phyloP scores from a whole-genome alignment of 30 jellyfish, hydroid and myxozoan species.

The Sanderia malayensis region DNA sequence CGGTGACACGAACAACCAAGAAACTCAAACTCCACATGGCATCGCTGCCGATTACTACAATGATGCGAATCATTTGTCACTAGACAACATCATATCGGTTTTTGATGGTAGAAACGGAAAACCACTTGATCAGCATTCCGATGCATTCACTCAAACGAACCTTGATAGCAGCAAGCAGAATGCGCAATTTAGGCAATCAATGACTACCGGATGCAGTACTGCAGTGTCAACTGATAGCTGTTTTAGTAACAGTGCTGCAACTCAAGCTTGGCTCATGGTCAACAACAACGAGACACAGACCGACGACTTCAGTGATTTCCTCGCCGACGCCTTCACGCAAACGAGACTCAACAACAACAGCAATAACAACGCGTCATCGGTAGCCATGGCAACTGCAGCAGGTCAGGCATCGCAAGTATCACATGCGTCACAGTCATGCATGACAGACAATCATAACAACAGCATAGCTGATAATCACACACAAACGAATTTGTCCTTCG shows the following conservation, averaged over 20 bases:
- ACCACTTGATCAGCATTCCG: conserved; percentile 39
- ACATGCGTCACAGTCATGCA: conserved; percentile 11
- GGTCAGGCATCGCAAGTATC: conserved; percentile 28
- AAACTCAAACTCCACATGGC: conserved; percentile 34
- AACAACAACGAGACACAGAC: conserved; percentile 39
- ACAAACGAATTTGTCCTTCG: conserved; percentile 54
- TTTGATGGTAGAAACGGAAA: conserved; percentile 36
- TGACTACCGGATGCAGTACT: background rate
- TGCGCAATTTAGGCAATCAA: no score
- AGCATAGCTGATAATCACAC: conserved; percentile 54
- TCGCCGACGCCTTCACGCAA: conserved; percentile 11
- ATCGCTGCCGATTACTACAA: background rate
- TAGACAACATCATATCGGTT: no score
- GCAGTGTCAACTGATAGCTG: background rate
- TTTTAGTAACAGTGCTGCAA: background rate
- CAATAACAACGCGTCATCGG: no score
- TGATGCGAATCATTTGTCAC: background rate
- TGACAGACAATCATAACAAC: background rate
- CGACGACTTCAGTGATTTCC: conserved; percentile 1
- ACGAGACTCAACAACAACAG: background rate
- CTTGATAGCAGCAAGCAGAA: conserved; percentile 3
- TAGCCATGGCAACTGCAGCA: no score
- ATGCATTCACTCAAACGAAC: conserved; percentile 60
- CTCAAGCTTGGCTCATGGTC: conserved; percentile 12
- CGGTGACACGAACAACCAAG: conserved; percentile 25